Conservation (phyloP, 2,797 vertebrate genomes). For the Sandelia bainsii region DNA sequence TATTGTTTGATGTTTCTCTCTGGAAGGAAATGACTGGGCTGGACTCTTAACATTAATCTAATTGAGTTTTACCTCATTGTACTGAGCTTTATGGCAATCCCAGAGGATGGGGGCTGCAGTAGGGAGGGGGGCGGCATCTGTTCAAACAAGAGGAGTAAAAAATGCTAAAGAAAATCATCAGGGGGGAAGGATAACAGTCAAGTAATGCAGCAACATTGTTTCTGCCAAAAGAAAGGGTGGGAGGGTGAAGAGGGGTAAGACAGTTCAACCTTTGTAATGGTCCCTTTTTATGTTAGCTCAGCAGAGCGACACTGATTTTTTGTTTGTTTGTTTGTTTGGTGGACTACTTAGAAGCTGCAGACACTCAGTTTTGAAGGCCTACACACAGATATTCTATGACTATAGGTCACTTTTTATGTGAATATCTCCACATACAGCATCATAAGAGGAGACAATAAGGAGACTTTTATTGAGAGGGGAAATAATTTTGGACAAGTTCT, state of each 20-base stretch:
- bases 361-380: conserved; percentile 58
- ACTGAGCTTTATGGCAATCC: conserved; percentile 66
- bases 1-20: conserved; percentile 70
- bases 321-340: conserved; percentile 24
- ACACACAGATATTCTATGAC: conserved; percentile 53
- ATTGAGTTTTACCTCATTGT: conserved; percentile 78
- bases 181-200: conserved; percentile 83
- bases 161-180: conserved; percentile 81
- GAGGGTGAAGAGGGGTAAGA: conserved; percentile 69
- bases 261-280: conserved; percentile 79
- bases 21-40: conserved; percentile 78
- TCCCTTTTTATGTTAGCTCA: conserved; percentile 79
- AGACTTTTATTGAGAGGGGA: conserved; percentile 60
- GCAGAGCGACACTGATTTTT: conserved; percentile 70
- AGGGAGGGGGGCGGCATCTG: conserved; percentile 81
- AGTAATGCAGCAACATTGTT: conserved; percentile 83
- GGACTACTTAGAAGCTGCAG: conserved; percentile 51
- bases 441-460: conserved; percentile 59
- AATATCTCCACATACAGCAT: conserved; percentile 31
- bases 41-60: conserved; percentile 75
- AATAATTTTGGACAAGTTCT: conserved; percentile 58
- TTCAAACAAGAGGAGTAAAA: conserved; percentile 85
- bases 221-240: conserved; percentile 75
- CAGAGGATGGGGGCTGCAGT: conserved; percentile 68
- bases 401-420: conserved; percentile 29